A percentile compares a stretch with the other conserved stretches of the same genome.
These are phyloP conservation scores for Drosophila austrosaltans DNA, from an alignment of 2,888 invertebrate genomes.

Conservation along the genomic window DNA sequence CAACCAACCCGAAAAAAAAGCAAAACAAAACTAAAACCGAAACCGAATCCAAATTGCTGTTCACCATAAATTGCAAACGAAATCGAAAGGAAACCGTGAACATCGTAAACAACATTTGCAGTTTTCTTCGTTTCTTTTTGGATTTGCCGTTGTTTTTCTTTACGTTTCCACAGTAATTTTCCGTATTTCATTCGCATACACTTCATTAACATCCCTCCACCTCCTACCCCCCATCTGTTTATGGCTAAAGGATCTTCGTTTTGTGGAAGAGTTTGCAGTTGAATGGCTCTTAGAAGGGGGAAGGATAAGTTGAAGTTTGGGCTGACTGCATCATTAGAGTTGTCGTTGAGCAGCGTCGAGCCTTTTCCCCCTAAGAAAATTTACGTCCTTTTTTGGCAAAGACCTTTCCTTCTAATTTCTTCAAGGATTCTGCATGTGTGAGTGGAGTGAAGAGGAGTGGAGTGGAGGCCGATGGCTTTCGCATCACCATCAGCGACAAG, in stretches of 20 bases:
- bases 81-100: slow-evolving; percentile 80
- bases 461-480: slow-evolving; percentile 27
- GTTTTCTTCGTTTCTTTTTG: slow-evolving; percentile 39
- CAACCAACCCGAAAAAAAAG: slow-evolving; percentile 13
- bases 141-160: slow-evolving; percentile 62
- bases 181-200: slow-evolving; percentile 78
- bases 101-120: slow-evolving; percentile 77
- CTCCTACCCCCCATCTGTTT: slow-evolving; percentile 22
- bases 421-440: slow-evolving; percentile 67
- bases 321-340: slow-evolving; percentile 80
- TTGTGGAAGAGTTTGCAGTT: slow-evolving; percentile 59
- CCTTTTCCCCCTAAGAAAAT: slow-evolving; percentile 52
- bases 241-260: slow-evolving; percentile 47
- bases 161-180: slow-evolving; percentile 59
- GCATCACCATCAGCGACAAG: slow-evolving; percentile 62
- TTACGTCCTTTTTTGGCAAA: slow-evolving; percentile 69
- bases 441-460: slow-evolving; percentile 24
- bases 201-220: slow-evolving; percentile 69
- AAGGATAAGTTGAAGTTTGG: slow-evolving; percentile 18
- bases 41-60: slow-evolving; percentile 48
- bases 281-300: slow-evolving; percentile 64
- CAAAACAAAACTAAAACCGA: slow-evolving; percentile 3
- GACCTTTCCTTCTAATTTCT: slow-evolving; percentile 76
- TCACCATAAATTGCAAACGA: slow-evolving; percentile 69
- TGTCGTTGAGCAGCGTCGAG: slow-evolving; percentile 65